Evolutionary conservation across 2,113 vertebrate genomes (phyloP), one percentile per base, ranked within the genome.

Genomic region (Ochotona curzoniae): DNA sequence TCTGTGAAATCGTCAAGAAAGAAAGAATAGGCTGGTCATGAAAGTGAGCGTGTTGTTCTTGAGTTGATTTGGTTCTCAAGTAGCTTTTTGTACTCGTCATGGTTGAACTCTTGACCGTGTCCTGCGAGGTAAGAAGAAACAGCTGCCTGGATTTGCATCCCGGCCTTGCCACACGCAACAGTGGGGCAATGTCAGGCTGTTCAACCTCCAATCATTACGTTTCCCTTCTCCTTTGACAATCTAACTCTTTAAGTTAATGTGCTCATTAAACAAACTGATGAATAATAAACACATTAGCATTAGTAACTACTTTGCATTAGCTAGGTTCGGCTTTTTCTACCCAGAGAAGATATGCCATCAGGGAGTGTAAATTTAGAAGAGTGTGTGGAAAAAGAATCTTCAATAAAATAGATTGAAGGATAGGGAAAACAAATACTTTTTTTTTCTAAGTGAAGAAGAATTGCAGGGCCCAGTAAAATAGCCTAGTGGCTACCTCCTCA

Each of bases 371-470:
- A 76, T 12, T 54, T 82, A 20, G 51, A 85, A 54, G 23, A 57
- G 73, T 60, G 32, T n/a, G 11, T 12, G 26, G 26, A 49, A 87
- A 88, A n/a, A 20, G 1, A 44, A 89, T 78, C 21, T 47, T 89
- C 23, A 26, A 84, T 5, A n/a, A 92, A 67, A 32, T 18, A 30
- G 61, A 93, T 67, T 92, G 75, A 63, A 94, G 66, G 80, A 67
- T 30, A 28, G 25, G n/a, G 44, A 47, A 84, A 87, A 89, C 5
- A 47, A 63, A 49, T 73, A 71, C 38, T 6, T 89, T 95, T 88
- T 73, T 28, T 79, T 95, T 63, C 23, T n/a, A 93, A 85, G 32
- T 78, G 60, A 90, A 94, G 82, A 47, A 75, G 18, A 79, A 93
- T 14, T 60, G 6, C 8, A 54, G 70, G 83, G 44, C 18, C 4